Base-by-base conservation (phyloP, 2,797 vertebrate genomes). In the Macroramphosus scolopax region DNA sequence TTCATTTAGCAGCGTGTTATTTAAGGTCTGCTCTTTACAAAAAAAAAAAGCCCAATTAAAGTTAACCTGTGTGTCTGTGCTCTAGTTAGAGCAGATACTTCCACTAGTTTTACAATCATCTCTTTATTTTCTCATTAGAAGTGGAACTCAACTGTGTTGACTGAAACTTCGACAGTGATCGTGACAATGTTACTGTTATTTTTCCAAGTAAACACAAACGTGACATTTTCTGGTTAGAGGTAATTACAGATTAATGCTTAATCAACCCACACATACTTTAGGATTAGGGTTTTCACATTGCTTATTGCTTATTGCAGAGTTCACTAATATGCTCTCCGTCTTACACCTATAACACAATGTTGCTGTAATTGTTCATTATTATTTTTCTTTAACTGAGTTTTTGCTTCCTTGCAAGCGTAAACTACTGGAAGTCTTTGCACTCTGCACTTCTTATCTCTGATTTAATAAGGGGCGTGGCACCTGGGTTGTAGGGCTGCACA, bases 1-100 rank as follows among this genome's bases (percentile, higher is more conserved):
- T 63, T 44, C 7, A 39, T 38, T 66, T 36, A 33, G 28, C 24
- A 46, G 10, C 33, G 37, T 40, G 11, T 18, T 6, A 48, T 68
- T 46, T 33, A 10, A 52, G 51, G 13, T 49, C 44, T 45, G 33
- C 20, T 53, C 36, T 17, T 62, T 38, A 41, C 18, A 42, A 8
- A 7, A 5, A 42, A 42, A 8, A 7, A 5, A 42, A 18, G 11
- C 41, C 28, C n/a, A 63, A 17, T 67, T 53, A 42, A 17, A 33
- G 12, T 66, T 47, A 26, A 15, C 39, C 13, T 36, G 37, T 18
- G n/a, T 58, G 32, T 47, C 8, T 41, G 12, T 42, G 8, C 22
- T 22, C 31, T 37, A 32, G 9, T 52, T 33, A 28, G 4, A 47
- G 28, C 8, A 3, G 24, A 6, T 24, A 9, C 20, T 51, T 31